Conservation (phyloP, 2,113 vertebrate genomes). For the Notothenia coriiceps region DNA sequence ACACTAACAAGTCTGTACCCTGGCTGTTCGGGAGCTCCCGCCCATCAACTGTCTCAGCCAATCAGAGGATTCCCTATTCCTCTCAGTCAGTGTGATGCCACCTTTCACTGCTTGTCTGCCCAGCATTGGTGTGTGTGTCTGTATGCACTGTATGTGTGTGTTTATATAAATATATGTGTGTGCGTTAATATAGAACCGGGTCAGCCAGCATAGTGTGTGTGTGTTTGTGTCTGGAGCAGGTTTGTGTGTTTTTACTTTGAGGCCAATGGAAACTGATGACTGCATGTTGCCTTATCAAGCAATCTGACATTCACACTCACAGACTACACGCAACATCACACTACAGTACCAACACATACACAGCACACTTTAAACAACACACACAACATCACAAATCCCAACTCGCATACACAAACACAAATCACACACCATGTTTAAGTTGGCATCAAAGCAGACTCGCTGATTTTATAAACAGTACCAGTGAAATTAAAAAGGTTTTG, state of each 20-base stretch:
- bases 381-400: constrained; percentile 19
- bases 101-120: constrained; percentile 36
- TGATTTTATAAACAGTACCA: constrained; percentile 86
- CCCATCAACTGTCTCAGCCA: constrained; percentile 49
- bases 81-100: constrained; percentile 28
- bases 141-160: constrained; percentile 35
- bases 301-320: constrained; percentile 59
- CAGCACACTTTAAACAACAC: constrained; percentile 21
- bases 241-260: constrained; percentile 77
- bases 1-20: constrained; percentile 12
- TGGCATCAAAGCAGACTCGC: constrained; percentile 83
- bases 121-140: constrained; percentile 34
- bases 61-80: constrained; percentile 36
- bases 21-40: constrained; percentile 23
- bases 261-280: constrained; percentile 75
- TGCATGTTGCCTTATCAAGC: constrained; percentile 82
- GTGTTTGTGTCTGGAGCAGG: constrained; percentile 66
- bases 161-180: not conserved
- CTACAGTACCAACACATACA: constrained; percentile 21
- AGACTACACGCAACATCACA: constrained; percentile 26
- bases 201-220: constrained; percentile 67
- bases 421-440: constrained; percentile 69
- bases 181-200: constrained; percentile 50
- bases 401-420: constrained; percentile 34
- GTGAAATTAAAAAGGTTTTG: constrained; percentile 86